Evolutionary conservation across 2,888 invertebrate species (phyloP).

Genomic region (Philopedon plagiatum): DNA sequence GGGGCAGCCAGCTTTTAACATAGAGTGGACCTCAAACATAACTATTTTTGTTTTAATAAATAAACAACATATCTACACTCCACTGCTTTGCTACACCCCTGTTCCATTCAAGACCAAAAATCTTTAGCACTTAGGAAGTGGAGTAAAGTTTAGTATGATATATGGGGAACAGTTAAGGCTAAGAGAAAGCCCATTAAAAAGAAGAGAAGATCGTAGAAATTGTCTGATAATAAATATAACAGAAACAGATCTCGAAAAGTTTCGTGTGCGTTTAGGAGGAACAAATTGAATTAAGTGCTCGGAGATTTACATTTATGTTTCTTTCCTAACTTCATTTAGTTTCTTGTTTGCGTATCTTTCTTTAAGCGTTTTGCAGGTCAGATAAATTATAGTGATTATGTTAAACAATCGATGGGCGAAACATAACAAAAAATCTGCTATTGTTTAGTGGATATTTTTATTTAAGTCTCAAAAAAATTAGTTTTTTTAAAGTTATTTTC

Average conservation of each 20-base stretch:
- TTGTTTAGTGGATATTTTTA: too few species aligned
- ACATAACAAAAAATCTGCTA: too few species aligned
- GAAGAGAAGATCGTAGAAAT: conserved; percentile 45
- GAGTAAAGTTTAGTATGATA: conserved; percentile 50
- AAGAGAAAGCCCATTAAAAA: conserved; percentile 48
- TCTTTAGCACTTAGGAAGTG: conserved; percentile 44
- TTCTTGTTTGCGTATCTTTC: conserved; percentile 35
- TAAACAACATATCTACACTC: not conserved
- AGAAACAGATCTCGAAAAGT: conserved; percentile 49
- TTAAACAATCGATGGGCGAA: too few species aligned
- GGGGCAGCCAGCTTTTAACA: too few species aligned
- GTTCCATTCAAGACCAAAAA: conserved; percentile 29
- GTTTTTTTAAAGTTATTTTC: too few species aligned
- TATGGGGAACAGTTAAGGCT: conserved; percentile 48
- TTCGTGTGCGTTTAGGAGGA: conserved; percentile 43
- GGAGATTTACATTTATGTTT: conserved; percentile 50
- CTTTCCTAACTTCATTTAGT: conserved; percentile 42
- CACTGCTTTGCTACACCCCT: conserved; percentile 13
- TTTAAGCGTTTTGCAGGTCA: conserved; percentile 33
- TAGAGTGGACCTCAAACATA: too few species aligned
- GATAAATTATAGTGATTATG: conserved; percentile 6
- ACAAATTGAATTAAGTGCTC: conserved; percentile 48
- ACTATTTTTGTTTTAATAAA: too few species aligned
- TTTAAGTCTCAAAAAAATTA: too few species aligned
- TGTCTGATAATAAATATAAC: conserved; percentile 49